Base-by-base conservation (phyloP, 2,888 invertebrate genomes). In the Rotaria magnacalcarata region DNA sequence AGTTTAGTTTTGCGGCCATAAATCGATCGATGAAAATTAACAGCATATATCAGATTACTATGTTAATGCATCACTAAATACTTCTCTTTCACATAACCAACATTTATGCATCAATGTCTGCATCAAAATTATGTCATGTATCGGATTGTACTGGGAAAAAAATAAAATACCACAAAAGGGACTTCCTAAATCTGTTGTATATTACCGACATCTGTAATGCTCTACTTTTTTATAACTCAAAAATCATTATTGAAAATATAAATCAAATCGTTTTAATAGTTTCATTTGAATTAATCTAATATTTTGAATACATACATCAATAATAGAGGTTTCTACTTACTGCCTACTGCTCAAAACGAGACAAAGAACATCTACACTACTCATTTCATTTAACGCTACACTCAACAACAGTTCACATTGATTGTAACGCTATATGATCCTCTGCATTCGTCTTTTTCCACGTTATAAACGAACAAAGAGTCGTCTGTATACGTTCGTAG, bases 391-490 rank as follows among this genome's bases (percentile, higher is more conserved):
- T 6, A 19, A 34, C 67, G 67, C 67, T 67, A 67, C 34, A 41
- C 0, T 67, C 67, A 8, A 0, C 2, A 34, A 16, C 5, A 34
- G 34, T 19, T 19, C 0, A 3, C 6, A 41, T 41, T 16, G 67
- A 34, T 34, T 67, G 19, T 34, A 67, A 34, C 34, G 67, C 67
- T 19, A 0, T 34, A 19, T 67, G 14, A 19, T 67, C 7, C 16
- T 6, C 34, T 67, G 16, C 34, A 19, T 67, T 6, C 34, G 3
- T 2, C 27, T 27, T 27, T 34, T 11, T 67, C 67, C 24, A 67
- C 67, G 67, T 67, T 67, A 41, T 60, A 41, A 67, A 19, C 67
- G 67, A 67, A 67, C 67, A 67, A 67, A 19, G 34, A 34, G 67
- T 34, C 34, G 5, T 67, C 34, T 67, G 34, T 67, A 67, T 67